Base-by-base conservation (phyloP, 2,888 invertebrate genomes). In the Toxonevra muliebris region DNA sequence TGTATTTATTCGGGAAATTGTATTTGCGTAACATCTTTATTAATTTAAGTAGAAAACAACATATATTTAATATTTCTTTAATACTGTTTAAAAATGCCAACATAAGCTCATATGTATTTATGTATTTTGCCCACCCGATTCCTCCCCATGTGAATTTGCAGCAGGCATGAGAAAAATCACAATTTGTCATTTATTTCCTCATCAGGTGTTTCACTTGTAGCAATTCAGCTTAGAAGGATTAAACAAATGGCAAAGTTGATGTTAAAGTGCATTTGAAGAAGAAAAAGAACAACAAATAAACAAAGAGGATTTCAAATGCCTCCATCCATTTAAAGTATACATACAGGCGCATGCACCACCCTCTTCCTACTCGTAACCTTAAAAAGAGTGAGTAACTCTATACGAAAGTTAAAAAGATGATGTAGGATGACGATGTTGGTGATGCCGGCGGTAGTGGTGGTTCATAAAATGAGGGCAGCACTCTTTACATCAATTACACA, bases 161-260 rank as follows among this genome's bases (percentile, higher is more conserved):
- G 48, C 48, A n/a, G 48, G 11, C 48, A 48, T 13, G 48, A 15
- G 15, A 77, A 75, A 78, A 78, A 79, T 78, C 80, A 79, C 80
- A 78, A 79, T 79, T 78, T 79, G 78, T 80, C 80, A 78, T 78
- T 78, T 79, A 77, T 77, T 80, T 76, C 77, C 76, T 80, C 81
- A 79, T 81, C 81, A 81, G 81, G 81, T 81, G 82, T 79, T 76
- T 61, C 61, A 70, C 63, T 72, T 68, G 66, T 65, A 71, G 69
- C 73, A 69, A 69, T 76, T 78, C 75, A 75, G 82, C 76, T 79
- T 79, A 77, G 73, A 75, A 77, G 82, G 82, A 82, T 81, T 81
- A 81, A 76, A 73, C 60, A 45, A 30, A 66, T 71, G 66, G 53
- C 60, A 66, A 62, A 79, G 78, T 77, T 70, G 12, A 72, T 66